phyloP scores from a whole-genome alignment of 2,888 invertebrate species.

The Cordilura impudica region DNA sequence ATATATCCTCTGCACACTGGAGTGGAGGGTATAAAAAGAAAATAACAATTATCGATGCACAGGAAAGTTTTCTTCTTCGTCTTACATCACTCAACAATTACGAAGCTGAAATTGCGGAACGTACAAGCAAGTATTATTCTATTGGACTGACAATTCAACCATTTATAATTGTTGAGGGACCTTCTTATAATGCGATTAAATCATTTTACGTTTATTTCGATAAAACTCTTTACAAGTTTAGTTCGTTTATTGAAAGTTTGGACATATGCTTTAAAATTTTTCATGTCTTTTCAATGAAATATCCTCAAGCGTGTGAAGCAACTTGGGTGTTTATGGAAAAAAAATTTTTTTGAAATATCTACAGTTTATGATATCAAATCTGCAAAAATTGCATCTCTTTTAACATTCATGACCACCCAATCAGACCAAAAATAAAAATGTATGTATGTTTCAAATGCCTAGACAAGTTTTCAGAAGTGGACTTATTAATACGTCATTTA shows the following conservation, averaged over 20 bases:
- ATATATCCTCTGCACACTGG: too few species aligned
- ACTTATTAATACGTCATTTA: constrained; percentile 32
- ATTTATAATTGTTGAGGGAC: not conserved
- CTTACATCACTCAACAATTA: constrained; percentile 30
- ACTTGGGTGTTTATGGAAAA: constrained; percentile 43
- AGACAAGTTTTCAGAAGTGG: constrained; percentile 16
- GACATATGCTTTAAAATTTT: constrained; percentile 47
- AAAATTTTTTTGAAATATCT: constrained; percentile 36
- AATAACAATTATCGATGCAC: constrained; percentile 16
- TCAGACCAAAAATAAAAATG: constrained; percentile 25
- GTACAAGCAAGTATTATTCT: constrained; percentile 29
- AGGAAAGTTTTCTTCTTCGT: constrained; percentile 32
- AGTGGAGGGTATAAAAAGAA: too few species aligned
- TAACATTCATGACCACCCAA: constrained; percentile 10
- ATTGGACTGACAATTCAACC: constrained; percentile 22
- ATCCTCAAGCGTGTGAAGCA: constrained; percentile 22
- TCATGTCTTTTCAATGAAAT: constrained; percentile 38
- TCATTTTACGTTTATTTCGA: constrained; percentile 26
- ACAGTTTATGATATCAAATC: constrained; percentile 38
- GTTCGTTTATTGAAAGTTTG: constrained; percentile 32
- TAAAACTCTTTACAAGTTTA: constrained; percentile 29
- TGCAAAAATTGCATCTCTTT: constrained; percentile 27
- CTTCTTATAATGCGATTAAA: not conserved
- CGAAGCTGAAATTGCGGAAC: constrained; percentile 5
- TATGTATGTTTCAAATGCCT: constrained; percentile 44